Evolutionary conservation across 2,888 invertebrate genomes (phyloP).

Genomic region (Athalia cordata): DNA sequence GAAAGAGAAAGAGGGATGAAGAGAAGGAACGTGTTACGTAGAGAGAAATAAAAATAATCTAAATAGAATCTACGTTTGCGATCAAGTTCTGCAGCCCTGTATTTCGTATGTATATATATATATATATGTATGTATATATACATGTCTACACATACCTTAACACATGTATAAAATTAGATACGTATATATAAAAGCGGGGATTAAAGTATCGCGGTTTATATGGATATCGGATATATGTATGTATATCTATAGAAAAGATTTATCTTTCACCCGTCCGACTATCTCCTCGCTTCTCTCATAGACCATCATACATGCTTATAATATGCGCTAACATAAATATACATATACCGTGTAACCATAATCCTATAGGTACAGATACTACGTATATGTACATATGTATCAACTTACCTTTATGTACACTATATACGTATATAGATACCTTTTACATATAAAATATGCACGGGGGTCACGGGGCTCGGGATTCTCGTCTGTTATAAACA

Average conservation of each 20-base stretch:
- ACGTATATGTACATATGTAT: neutral
- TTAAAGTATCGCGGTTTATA: slow-evolving; percentile 29
- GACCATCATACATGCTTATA: slow-evolving; percentile 28
- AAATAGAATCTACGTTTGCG: slow-evolving; percentile 43
- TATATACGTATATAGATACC: neutral
- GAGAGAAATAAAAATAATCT: slow-evolving; percentile 44
- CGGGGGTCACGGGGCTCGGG: slow-evolving; percentile 13
- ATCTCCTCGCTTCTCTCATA: neutral
- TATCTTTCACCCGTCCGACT: slow-evolving; percentile 28
- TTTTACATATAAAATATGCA: slow-evolving; percentile 26
- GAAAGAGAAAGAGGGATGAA: neutral
- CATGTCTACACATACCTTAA: neutral
- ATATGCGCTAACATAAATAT: slow-evolving; percentile 36
- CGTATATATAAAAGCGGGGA: slow-evolving; percentile 3
- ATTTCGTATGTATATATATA: slow-evolving; percentile 17
- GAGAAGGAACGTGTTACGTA: slow-evolving; percentile 20
- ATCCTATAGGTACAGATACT: slow-evolving; percentile 13
- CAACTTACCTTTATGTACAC: neutral
- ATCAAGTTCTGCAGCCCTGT: neutral
- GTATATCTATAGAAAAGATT: slow-evolving; percentile 19
- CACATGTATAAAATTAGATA: neutral
- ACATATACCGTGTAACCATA: slow-evolving; percentile 9
- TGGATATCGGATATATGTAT: slow-evolving; percentile 32
- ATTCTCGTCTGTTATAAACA: slow-evolving; percentile 25
- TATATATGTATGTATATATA: slow-evolving; percentile 1